Base-by-base conservation (phyloP, 2,797 vertebrate genomes). In the Cynodonichthys magdalenae region DNA sequence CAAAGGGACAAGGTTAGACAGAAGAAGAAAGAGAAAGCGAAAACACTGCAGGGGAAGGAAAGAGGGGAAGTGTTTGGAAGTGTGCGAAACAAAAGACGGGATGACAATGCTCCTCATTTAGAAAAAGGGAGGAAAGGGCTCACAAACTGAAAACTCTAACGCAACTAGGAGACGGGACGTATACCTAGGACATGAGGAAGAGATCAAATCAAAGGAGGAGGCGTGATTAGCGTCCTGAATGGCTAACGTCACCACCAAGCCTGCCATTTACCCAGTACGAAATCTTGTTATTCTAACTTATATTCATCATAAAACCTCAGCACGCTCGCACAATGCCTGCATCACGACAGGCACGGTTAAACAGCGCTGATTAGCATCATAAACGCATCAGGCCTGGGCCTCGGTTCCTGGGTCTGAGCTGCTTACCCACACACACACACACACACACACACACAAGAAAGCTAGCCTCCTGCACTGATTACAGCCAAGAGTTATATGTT, bases 271-370 rank as follows among this genome's bases (percentile, higher is more conserved):
- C 75, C 82, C 75, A 75, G 72, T 72, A 77, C 55, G 75, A 85
- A 78, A 83, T 90, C 88, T 90, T 87, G 86, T 92, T 91, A 89
- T 87, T 87, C 85, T 65, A 85, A 91, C 83, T 86, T 85, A 85
- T 89, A 92, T 91, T 90, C 87, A 90, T 92, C 88, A 90, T 84
- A 78, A 89, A 92, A 92, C 90, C 89, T 59, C 90, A 91, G 82
- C 80, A 71, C 47, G 59, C 79, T 86, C 45, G 29, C 87, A 67
- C 71, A 69, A 80, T 59, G 83, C 75, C 86, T 77, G 80, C 73
- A 79, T 74, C 82, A 77, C 67, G 80, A 86, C 87, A 84, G 81
- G 71, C 75, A 64, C 84, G 64, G 85, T 88, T 87, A 94, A 93
- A 90, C 83, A 84, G 82, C 80, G 57, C 87, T 94, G 91, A 93